phyloP scores from a whole-genome alignment of 53 echinoderm and acorn worm genomes.

The Holothuria leucospilota region DNA sequence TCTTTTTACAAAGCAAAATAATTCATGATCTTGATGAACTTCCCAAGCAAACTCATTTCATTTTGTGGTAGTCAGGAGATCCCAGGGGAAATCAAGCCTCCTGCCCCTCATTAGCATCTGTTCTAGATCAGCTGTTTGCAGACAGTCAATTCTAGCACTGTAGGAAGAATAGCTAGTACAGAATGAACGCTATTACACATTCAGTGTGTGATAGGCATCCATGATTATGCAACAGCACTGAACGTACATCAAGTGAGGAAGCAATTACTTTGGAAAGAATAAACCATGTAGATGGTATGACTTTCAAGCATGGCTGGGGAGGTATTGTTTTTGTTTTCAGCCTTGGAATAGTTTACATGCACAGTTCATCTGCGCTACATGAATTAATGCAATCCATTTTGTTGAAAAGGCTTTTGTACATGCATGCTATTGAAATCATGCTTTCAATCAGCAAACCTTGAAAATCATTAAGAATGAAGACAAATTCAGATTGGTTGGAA shows the following conservation, averaged over 20 bases:
- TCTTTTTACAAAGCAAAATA: conserved; percentile 13
- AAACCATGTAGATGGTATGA: conserved; percentile 1
- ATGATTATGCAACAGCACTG: conserved; percentile 22
- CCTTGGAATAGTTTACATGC: too few relatives aligned
- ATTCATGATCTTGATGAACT: conserved; percentile 48
- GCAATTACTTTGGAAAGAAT: conserved; percentile 38
- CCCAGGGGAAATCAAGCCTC: conserved; percentile 41
- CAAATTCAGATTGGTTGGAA: too few relatives aligned
- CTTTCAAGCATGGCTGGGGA: too few relatives aligned
- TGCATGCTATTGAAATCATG: too few relatives aligned
- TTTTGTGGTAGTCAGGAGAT: conserved; percentile 39
- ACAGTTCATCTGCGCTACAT: too few relatives aligned
- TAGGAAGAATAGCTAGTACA: not conserved
- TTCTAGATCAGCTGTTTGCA: conserved; percentile 45
- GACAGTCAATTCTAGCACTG: conserved; percentile 26
- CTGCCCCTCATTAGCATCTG: conserved; percentile 42
- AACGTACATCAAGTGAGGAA: conserved; percentile 24
- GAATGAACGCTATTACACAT: conserved; percentile 2
- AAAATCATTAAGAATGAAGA: too few relatives aligned
- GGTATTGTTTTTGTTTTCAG: too few relatives aligned
- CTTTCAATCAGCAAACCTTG: too few relatives aligned
- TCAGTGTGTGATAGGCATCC: conserved; percentile 22
- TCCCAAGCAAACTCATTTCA: conserved; percentile 42
- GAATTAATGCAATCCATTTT: too few relatives aligned
- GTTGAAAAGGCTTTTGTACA: too few relatives aligned